Base-by-base conservation (phyloP, 2,113 vertebrate species). In the Notarius quadriscutis region DNA sequence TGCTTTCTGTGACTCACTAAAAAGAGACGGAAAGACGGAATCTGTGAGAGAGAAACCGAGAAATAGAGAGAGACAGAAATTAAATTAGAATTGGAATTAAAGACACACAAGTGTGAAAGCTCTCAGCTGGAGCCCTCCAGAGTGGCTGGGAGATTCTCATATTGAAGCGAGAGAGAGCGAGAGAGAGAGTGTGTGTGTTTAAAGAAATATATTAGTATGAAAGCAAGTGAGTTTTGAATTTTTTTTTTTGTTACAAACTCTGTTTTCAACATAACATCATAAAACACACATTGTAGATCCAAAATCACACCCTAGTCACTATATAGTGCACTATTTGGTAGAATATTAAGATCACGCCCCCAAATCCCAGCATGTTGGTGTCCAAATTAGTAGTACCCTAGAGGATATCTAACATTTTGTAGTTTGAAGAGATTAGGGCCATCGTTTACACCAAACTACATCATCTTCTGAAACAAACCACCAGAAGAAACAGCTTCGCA, bases 41-140 rank as follows among this genome's bases (percentile, higher is more conserved):
- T 41, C 17, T 41, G 22, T 5, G 18, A 63, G 20, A 48, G 20
- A 65, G 30, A 63, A 5, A 82, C 5, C 1, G 22, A 83, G 60
- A 69, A 10, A 83, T 25, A 51, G 81, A 69, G 81, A 51, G 20
- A 80, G 78, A 58, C 27, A 80, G 78, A 84, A 41, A 74, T 84
- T 34, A 48, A 74, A 84, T 84, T 84, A 84, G 83, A 84, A 41
- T 58, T 14, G 17, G 83, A 74, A 84, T 84, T 84, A 84, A 84
- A 84, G 67, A 57, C 30, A 57, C 53, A 48, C 11, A 4, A 84
- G 67, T 84, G 69, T 84, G 67, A 84, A 84, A 57, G 53, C 27
- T 1, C 83, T 74, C 83, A 48, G 83, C 83, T 84, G 83, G 83
- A 84, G 83, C 51, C 20, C 51, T 30, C 27, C 67, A 72, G 14